These are phyloP conservation scores for Thalassarche chlororhynchos DNA, from an alignment of 2,113 vertebrate species.

Conservation along the genomic window DNA sequence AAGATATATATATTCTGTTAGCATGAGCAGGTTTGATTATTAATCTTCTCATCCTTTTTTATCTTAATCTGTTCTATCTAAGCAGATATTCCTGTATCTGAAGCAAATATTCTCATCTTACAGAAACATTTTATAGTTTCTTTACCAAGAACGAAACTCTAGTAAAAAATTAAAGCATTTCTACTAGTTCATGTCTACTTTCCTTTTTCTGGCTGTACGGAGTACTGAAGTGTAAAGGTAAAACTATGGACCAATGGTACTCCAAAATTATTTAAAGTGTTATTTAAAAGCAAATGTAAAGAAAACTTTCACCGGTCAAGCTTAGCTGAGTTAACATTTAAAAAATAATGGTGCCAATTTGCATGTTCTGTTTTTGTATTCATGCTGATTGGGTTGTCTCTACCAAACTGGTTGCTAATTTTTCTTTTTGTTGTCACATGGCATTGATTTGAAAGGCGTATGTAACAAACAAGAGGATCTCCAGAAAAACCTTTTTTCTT, in stretches of 20 bases:
- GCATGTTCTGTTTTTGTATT: neutral
- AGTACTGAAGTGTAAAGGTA: neutral
- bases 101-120: neutral
- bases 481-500: neutral
- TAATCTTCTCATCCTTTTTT: neutral
- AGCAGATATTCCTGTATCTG: neutral
- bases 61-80: neutral
- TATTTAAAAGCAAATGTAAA: neutral
- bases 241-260: neutral
- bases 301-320: neutral
- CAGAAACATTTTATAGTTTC: neutral
- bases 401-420: neutral
- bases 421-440: neutral
- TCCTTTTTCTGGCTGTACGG: neutral
- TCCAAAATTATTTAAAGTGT: neutral
- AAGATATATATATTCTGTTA: neutral
- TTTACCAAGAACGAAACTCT: neutral
- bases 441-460: neutral
- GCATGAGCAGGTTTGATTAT: neutral
- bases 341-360: neutral
- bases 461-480: neutral
- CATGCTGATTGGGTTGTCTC: neutral
- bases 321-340: neutral
- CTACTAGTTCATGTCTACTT: neutral
- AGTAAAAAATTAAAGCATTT: neutral